Base-by-base conservation (phyloP, 2,888 invertebrate species). In the Drosophila infuscata region DNA sequence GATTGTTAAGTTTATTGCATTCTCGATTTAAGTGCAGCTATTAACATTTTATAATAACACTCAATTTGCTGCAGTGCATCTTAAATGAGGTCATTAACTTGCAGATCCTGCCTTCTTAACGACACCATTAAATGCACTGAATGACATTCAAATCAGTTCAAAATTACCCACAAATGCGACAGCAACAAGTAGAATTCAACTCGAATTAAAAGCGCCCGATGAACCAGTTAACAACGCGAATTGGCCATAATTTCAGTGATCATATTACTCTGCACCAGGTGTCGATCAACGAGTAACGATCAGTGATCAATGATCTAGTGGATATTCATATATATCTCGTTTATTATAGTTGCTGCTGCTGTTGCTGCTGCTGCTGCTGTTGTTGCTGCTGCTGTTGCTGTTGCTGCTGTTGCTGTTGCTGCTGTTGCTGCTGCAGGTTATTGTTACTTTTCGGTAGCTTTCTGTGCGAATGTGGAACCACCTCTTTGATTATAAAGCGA, bases 401-500 rank as follows among this genome's bases (percentile, higher is more conserved):
- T 17, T 46, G 65, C 41, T 56, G 48, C 1, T 49, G 56, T 3
- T 15, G 59, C 46, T 62, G 46, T 3, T 48, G 35, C 6, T 29
- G 63, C 20, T 53, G 46, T 3, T 56, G 54, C 4, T 33, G 59
- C 11, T 67, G 57, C 61, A 56, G 74, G 71, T 9, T 70, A 57
- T 57, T 43, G 51, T 52, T 72, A 58, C 74, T 29, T 56, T 56
- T 81, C 88, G 86, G 84, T 80, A 83, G 84, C 82, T 74, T 85
- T 84, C 79, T 76, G 85, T 82, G 85, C 74, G 80, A 81, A 79
- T 75, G 58, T 69, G 75, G 74, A 29, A 76, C 65, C 86, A 81
- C 84, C 86, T 76, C 74, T 70, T 86, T 78, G 88, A 86, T 84
- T 86, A 81, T 59, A 59, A 74, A 76, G 57, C 60, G 49, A 69